Conservation (phyloP, 2,888 invertebrate genomes). For the Ganaspis brasiliensis region DNA sequence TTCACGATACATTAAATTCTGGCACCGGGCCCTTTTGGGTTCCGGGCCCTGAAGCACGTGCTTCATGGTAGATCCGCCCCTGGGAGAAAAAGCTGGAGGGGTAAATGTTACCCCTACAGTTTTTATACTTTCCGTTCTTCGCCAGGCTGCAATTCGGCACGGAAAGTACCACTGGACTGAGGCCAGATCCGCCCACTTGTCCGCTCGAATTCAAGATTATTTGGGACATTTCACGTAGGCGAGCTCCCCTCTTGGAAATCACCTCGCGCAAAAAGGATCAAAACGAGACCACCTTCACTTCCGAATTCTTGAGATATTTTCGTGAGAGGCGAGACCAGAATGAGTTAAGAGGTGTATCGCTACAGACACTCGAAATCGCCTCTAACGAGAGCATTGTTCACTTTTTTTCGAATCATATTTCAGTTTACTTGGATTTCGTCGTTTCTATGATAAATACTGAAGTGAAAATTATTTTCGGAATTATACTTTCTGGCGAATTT, state of each 20-base stretch:
- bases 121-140: conserved; percentile 71
- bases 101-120: conserved; percentile 56
- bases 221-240: conserved; percentile 73
- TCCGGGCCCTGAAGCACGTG: too few species aligned
- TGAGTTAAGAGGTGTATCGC: conserved; percentile 66
- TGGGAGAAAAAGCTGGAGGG: not conserved
- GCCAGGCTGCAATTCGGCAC: conserved; percentile 66
- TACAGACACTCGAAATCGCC: conserved; percentile 1
- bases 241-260: conserved; percentile 62
- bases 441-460: too few species aligned
- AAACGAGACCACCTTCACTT: conserved; percentile 65
- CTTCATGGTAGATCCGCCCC: too few species aligned
- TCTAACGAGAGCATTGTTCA: not conserved
- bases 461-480: too few species aligned
- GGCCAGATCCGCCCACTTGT: conserved; percentile 76
- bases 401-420: not conserved
- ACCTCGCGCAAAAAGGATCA: conserved; percentile 54
- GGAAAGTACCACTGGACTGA: conserved; percentile 74
- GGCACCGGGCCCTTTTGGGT: too few species aligned
- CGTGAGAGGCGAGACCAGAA: conserved; percentile 67
- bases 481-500: too few species aligned
- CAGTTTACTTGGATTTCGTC: too few species aligned
- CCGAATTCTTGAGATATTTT: conserved; percentile 75
- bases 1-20: too few species aligned
- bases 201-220: conserved; percentile 74